Percentiles rank a stretch among this genome's conserved stretches.
These are phyloP conservation scores for Peromyscus leucopus DNA, from an alignment of 2,113 vertebrate genomes.

Conservation along the genomic window DNA sequence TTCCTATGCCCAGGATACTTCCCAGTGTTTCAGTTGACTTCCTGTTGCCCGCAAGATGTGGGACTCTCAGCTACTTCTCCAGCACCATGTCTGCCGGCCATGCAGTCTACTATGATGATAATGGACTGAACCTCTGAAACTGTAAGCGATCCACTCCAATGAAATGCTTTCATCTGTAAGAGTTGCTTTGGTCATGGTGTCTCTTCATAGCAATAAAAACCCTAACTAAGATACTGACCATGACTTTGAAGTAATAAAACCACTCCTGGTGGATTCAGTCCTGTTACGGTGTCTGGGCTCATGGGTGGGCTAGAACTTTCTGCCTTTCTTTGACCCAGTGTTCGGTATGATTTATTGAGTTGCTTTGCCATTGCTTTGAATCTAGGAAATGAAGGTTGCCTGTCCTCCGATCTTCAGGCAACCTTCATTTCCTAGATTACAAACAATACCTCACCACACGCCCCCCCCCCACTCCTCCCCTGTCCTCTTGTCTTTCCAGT, in stretches of 20 bases:
- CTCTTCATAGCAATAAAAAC: neutral
- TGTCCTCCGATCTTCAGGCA: too few relatives aligned
- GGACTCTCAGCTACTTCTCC: neutral
- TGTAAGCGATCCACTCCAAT: neutral
- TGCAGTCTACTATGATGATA: neutral
- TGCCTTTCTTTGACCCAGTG: neutral
- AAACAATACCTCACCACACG: too few relatives aligned
- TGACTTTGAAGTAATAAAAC: neutral
- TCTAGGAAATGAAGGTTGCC: too few relatives aligned
- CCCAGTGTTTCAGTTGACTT: neutral
- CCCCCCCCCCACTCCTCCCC: too few relatives aligned
- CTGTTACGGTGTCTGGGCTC: neutral
- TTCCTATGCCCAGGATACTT: neutral
- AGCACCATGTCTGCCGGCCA: neutral
- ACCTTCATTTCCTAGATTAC: too few relatives aligned
- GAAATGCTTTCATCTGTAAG: neutral
- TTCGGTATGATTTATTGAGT: neutral
- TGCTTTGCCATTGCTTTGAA: conserved; percentile 6
- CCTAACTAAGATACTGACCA: neutral
- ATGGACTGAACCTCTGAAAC: neutral
- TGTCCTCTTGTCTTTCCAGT: neutral
- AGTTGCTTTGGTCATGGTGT: neutral
- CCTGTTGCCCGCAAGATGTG: neutral
- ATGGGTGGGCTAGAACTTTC: neutral
- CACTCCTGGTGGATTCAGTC: neutral